phyloP scores from a whole-genome alignment of 2,113 vertebrate species.

The Pollimyrus isidori region DNA sequence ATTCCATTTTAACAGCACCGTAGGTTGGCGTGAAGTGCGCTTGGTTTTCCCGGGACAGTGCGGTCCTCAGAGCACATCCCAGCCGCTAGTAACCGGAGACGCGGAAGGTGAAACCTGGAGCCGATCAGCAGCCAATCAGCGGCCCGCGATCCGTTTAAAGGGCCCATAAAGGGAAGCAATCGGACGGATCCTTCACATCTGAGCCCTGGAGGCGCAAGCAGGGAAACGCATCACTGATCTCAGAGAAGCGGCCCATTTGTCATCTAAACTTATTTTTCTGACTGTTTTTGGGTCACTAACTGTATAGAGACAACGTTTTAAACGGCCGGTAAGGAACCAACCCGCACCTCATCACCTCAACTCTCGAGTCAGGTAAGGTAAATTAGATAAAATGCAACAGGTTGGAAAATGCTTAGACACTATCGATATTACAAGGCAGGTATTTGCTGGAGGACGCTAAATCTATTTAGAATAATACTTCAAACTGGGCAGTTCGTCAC shows the following conservation, averaged over 20 bases:
- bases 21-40: background rate
- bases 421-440: background rate
- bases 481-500: background rate
- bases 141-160: constrained; percentile 6
- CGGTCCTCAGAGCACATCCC: background rate
- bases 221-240: background rate
- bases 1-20: background rate
- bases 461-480: background rate
- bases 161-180: background rate
- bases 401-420: background rate
- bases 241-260: background rate
- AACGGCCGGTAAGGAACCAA: background rate
- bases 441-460: background rate
- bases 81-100: background rate
- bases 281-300: background rate
- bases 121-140: constrained; percentile 26
- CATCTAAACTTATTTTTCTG: background rate
- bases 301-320: background rate
- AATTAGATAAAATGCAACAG: background rate
- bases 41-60: background rate
- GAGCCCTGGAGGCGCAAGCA: background rate
- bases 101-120: background rate
- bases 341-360: background rate
- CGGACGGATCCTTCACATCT: background rate
- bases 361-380: background rate